A percentile compares a stretch with the other conserved stretches of the same genome.
Evolutionary conservation across 2,797 vertebrate species (phyloP).

Genomic region (Chelmon rostratus): DNA sequence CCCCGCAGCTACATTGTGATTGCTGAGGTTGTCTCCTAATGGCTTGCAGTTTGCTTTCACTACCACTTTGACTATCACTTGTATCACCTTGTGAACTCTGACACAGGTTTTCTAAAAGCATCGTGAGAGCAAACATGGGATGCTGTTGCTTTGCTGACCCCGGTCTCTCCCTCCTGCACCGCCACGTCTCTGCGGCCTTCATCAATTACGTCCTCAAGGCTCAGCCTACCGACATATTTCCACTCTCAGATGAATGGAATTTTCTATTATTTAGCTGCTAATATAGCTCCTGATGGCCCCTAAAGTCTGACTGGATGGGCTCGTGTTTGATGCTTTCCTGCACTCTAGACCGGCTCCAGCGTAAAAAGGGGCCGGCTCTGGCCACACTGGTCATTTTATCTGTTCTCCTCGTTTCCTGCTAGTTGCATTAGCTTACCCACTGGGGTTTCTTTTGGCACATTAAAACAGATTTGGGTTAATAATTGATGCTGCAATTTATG

Average conservation of each 20-base stretch:
- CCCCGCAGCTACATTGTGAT: slow-evolving; percentile 66
- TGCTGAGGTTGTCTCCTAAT: slow-evolving; percentile 60
- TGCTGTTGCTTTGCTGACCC: slow-evolving; percentile 23
- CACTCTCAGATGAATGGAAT: slow-evolving; percentile 64
- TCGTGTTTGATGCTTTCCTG: slow-evolving; percentile 73
- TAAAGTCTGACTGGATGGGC: slow-evolving; percentile 63
- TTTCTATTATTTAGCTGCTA: slow-evolving; percentile 76
- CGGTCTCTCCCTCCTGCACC: slow-evolving; percentile 8
- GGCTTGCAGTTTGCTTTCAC: slow-evolving; percentile 61
- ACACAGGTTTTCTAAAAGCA: slow-evolving; percentile 60
- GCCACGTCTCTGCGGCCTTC: slow-evolving; percentile 35
- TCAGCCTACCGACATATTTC: slow-evolving; percentile 53
- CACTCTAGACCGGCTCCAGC: slow-evolving; percentile 62
- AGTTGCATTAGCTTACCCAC: slow-evolving; percentile 81
- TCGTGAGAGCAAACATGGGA: slow-evolving; percentile 30
- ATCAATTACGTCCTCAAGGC: slow-evolving; percentile 64
- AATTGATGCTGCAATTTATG: slow-evolving; percentile 86
- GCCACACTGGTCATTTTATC: slow-evolving; percentile 78
- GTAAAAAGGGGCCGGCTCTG: slow-evolving; percentile 55
- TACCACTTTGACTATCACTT: slow-evolving; percentile 59
- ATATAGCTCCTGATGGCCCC: slow-evolving; percentile 64
- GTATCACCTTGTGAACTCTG: slow-evolving; percentile 56
- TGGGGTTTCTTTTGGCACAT: slow-evolving; percentile 85
- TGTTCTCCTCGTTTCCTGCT: slow-evolving; percentile 80
- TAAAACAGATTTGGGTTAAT: slow-evolving; percentile 86